Conservation (phyloP, 2,797 vertebrate genomes). For the Poecile montanus region DNA sequence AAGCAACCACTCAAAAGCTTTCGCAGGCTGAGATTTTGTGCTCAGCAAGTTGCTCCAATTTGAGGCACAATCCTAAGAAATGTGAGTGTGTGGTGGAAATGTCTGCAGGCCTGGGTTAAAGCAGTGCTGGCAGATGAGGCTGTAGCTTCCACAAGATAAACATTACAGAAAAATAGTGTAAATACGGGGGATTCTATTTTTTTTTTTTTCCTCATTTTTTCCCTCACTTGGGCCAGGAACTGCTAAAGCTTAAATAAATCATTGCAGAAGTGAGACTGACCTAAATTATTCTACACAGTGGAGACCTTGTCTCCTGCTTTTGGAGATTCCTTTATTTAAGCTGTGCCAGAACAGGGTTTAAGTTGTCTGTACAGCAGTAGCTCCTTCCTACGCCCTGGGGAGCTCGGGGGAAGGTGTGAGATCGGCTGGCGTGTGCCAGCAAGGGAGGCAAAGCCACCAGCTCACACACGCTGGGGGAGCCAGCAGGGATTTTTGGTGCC, state of each 20-base stretch:
- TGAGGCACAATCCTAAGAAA: neutral
- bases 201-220: neutral
- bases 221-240: neutral
- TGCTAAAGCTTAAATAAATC: conserved; percentile 44
- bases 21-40: neutral
- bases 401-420: conserved; percentile 55
- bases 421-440: neutral
- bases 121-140: neutral
- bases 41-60: neutral
- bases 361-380: neutral
- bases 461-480: neutral
- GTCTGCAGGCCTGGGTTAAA: conserved; percentile 47
- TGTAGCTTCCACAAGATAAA: conserved; percentile 9
- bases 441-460: neutral
- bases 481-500: neutral
- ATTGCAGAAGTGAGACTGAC: conserved; percentile 36
- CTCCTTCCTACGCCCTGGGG: neutral
- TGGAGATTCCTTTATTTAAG: neutral
- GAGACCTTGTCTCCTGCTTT: conserved; percentile 46
- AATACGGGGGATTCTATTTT: conserved; percentile 34
- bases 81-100: conserved; percentile 32
- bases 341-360: conserved; percentile 3
- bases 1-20: neutral
- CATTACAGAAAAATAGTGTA: conserved; percentile 33
- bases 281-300: conserved; percentile 32